phyloP scores from a whole-genome alignment of 1,140 invertebrate genomes.

The Caerostris extrusa region DNA sequence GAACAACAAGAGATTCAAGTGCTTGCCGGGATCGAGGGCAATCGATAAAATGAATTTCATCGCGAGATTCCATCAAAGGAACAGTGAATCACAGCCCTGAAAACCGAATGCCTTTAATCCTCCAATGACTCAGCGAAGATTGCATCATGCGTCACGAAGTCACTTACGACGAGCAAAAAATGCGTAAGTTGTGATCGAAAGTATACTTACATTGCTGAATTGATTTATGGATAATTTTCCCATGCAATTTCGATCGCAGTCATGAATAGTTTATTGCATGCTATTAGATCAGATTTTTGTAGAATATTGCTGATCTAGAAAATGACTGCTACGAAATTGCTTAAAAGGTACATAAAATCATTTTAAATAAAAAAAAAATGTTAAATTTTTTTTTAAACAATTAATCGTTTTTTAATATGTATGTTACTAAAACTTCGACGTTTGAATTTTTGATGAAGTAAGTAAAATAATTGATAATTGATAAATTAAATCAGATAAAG shows the following conservation, averaged over 20 bases:
- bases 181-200: neutral
- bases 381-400: too few relatives aligned
- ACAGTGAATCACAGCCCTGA: neutral
- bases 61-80: neutral
- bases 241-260: neutral
- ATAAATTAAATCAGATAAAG: too few relatives aligned
- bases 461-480: too few relatives aligned
- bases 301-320: neutral
- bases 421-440: too few relatives aligned
- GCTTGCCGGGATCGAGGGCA: neutral
- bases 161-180: neutral
- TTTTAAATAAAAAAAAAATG: too few relatives aligned
- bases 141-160: neutral
- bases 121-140: neutral
- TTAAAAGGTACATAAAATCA: too few relatives aligned
- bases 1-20: neutral
- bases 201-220: neutral
- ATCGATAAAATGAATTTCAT: slow-evolving; percentile 11
- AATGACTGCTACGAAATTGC: neutral
- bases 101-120: slow-evolving; percentile 1
- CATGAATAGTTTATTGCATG: neutral
- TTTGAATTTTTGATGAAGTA: too few relatives aligned
- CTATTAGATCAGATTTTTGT: neutral
- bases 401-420: too few relatives aligned
- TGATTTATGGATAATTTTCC: neutral